Evolutionary conservation across 2,113 vertebrate species (phyloP).

Genomic region (Ramphastos sulfuratus): DNA sequence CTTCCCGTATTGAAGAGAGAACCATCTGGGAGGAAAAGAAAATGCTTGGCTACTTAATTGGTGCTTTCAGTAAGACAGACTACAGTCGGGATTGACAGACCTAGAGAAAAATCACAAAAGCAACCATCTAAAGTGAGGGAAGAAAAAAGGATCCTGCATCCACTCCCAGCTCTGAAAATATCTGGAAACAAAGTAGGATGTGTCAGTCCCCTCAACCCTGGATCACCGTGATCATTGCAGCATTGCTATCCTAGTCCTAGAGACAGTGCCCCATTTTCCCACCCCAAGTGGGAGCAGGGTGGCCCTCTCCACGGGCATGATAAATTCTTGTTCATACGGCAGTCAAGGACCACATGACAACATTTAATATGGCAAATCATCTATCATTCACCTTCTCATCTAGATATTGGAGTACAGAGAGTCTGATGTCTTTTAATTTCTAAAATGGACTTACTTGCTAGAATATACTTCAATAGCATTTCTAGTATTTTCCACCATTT

Average conservation of each 20-base stretch:
- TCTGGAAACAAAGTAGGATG: not conserved
- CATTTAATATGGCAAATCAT: not conserved
- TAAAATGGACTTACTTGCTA: not conserved
- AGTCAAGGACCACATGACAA: not conserved
- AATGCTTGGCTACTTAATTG: constrained; percentile 22
- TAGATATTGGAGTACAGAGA: not conserved
- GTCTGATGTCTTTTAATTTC: not conserved
- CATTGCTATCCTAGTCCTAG: not conserved
- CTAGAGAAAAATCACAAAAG: constrained; percentile 1
- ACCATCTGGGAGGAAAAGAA: constrained; percentile 43
- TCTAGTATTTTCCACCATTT: not conserved
- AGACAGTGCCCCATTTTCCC: not conserved
- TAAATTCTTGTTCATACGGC: not conserved
- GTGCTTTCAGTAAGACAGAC: constrained; percentile 29
- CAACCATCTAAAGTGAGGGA: not conserved
- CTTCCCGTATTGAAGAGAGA: not conserved
- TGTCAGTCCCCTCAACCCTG: not conserved
- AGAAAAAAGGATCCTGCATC: not conserved
- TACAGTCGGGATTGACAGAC: not conserved
- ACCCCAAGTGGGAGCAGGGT: not conserved
- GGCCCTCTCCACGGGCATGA: not conserved
- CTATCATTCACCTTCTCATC: not conserved
- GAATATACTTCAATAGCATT: not conserved
- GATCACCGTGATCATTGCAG: not conserved
- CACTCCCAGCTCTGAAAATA: not conserved